Percentiles rank a stretch among this genome's conserved stretches.
Conservation (phyloP, 2,113 vertebrate species). For the Dipodomys merriami region DNA sequence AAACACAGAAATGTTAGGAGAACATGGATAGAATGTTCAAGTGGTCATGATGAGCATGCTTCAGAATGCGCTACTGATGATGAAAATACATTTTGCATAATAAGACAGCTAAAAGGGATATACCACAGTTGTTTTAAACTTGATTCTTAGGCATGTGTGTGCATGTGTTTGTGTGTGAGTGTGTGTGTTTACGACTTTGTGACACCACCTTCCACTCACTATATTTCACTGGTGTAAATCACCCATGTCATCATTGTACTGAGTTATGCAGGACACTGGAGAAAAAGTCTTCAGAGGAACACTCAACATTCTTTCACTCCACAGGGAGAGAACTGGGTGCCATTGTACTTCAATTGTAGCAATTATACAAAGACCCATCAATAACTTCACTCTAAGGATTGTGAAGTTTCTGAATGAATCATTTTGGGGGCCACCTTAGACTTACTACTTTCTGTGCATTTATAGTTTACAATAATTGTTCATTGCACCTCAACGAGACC, state of each 20-base stretch:
- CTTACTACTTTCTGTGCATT: not conserved
- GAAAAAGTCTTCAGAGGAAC: too few species aligned
- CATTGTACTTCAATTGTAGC: too few species aligned
- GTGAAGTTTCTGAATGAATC: not conserved
- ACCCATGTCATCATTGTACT: not conserved
- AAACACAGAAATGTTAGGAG: not conserved
- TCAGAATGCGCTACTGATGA: not conserved
- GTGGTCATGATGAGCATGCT: not conserved
- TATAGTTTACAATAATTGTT: not conserved
- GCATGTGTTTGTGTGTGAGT: too few species aligned
- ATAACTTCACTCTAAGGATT: too few species aligned
- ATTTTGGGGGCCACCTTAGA: too few species aligned
- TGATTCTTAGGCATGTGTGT: too few species aligned
- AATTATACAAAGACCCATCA: not conserved
- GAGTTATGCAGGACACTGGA: not conserved
- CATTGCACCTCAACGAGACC: not conserved
- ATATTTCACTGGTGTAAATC: not conserved
- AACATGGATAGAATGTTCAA: not conserved
- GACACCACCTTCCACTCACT: accelerated
- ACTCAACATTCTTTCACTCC: not conserved
- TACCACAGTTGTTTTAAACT: not conserved
- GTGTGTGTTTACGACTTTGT: not conserved
- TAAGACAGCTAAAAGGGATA: not conserved
- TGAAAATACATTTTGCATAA: not conserved
- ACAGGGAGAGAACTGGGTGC: too few species aligned